These are phyloP conservation scores for Cyprinella venusta DNA, from an alignment of 2,797 vertebrate genomes.

Conservation along the genomic window DNA sequence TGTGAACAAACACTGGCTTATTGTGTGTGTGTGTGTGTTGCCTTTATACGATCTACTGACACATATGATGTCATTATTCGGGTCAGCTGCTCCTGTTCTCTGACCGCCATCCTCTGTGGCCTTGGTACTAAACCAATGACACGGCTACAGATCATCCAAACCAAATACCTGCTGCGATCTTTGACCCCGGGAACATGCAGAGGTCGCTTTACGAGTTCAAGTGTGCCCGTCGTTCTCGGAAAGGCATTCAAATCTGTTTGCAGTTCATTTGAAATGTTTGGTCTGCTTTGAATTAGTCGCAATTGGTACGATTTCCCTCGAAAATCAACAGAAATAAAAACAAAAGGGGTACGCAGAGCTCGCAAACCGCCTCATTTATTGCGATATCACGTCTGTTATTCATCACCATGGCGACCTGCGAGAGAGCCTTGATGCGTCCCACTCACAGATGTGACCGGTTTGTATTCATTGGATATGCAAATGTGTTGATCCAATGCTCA, in stretches of 20 bases:
- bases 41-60: slow-evolving; percentile 14
- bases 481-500: slow-evolving; percentile 56
- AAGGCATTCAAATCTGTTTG: slow-evolving; percentile 33
- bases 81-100: slow-evolving; percentile 42
- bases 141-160: neutral
- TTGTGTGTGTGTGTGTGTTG: slow-evolving; percentile 6
- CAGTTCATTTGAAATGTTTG: slow-evolving; percentile 38
- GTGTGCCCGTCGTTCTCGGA: neutral
- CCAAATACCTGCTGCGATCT: slow-evolving; percentile 44
- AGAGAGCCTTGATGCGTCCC: slow-evolving; percentile 58
- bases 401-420: slow-evolving; percentile 63
- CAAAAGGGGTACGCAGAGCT: slow-evolving; percentile 7
- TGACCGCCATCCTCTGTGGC: neutral
- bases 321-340: slow-evolving; percentile 45
- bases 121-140: neutral
- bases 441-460: slow-evolving; percentile 66
- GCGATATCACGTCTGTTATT: slow-evolving; percentile 53
- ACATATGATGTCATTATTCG: slow-evolving; percentile 61
- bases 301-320: neutral
- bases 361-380: slow-evolving; percentile 56
- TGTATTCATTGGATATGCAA: slow-evolving; percentile 63
- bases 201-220: slow-evolving; percentile 8
- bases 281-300: slow-evolving; percentile 51
- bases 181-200: slow-evolving; percentile 9
- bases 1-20: slow-evolving; percentile 38